Evolutionary conservation across 2,797 vertebrate genomes (phyloP), one percentile per base, ranked within the genome.

Genomic region (Podarcis siculus): DNA sequence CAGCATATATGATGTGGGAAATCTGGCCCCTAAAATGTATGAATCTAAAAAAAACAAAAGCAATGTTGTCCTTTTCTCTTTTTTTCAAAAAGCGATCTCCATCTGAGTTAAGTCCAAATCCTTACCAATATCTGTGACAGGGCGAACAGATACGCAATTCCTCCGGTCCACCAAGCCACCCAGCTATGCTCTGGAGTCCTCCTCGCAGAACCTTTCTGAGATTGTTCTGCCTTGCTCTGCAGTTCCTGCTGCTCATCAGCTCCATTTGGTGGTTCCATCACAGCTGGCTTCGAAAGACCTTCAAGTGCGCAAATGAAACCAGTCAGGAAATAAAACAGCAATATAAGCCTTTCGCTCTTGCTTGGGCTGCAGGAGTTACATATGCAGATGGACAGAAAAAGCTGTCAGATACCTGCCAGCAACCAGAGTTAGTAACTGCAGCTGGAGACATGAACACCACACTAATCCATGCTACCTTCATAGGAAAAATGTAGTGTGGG

Each of bases 81-180:
- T 64, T 64, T 75, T n/a, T 30, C 42, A 88, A 25, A 86, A 45
- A 9, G 30, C 3, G 8, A 39, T 73, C 12, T 45, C 76, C 88
- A 82, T 73, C 87, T 82, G 82, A 92, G 79, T 35, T 0, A 0
- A 83, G 1, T 67, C 86, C 72, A 79, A 87, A 71, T 67, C 87
- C 97, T 97, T 97, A 98, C 97, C 97, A 97, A 92, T 89, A 97
- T 96, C 94, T 98, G 97, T 1, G 96, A 97, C 76, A 97, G 93
- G 77, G 96, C 96, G 32, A 97, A 97, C 79, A 98, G 94, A 93
- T 95, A 97, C 83, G 98, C 92, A 90, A 92, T 97, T 93, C 95
- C 95, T 90, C 96, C 96, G 91, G 97, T 97, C 96, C 97, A 96
- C 79, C 88, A 19, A 85, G 96, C 96, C 42, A 95, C 94, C 97